phyloP scores from a whole-genome alignment of 2,888 invertebrate species.

The Halictus ligatus region DNA sequence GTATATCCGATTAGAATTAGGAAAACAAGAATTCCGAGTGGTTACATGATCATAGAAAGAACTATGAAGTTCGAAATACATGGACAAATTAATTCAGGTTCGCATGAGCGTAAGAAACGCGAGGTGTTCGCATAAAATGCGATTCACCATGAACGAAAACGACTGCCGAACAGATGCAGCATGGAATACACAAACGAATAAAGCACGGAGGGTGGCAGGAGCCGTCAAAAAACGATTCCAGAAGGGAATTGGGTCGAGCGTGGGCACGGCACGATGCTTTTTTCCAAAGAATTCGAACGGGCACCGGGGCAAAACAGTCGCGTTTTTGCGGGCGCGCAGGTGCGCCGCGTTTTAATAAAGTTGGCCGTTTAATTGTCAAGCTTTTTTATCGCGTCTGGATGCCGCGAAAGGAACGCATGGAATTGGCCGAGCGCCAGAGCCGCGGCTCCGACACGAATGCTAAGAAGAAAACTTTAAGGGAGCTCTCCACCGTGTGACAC shows the following conservation, averaged over 20 bases:
- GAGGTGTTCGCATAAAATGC: not conserved
- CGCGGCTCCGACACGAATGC: conserved; percentile 12
- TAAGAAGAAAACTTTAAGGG: conserved; percentile 30
- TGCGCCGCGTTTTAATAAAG: conserved; percentile 63
- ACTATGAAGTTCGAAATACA: no score
- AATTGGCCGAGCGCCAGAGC: conserved; percentile 34
- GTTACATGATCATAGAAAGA: no score
- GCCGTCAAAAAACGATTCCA: not conserved
- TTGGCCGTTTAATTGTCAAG: conserved; percentile 62
- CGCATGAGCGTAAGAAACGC: not conserved
- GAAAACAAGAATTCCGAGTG: no score
- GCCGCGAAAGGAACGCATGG: conserved; percentile 22
- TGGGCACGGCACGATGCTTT: conserved; percentile 16
- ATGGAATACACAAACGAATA: not conserved
- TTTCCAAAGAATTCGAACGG: conserved; percentile 15
- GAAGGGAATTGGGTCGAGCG: conserved; percentile 2
- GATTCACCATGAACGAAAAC: not conserved
- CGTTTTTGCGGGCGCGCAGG: conserved; percentile 47
- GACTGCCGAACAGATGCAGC: not conserved
- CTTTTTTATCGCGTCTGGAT: conserved; percentile 38
- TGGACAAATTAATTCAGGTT: not conserved
- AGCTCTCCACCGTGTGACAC: not conserved
- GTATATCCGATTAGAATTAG: no score
- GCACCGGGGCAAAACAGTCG: conserved; percentile 20
- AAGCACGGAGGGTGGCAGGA: not conserved